phyloP scores from a whole-genome alignment of 2,888 invertebrate genomes.

The Branchellion lobata region DNA sequence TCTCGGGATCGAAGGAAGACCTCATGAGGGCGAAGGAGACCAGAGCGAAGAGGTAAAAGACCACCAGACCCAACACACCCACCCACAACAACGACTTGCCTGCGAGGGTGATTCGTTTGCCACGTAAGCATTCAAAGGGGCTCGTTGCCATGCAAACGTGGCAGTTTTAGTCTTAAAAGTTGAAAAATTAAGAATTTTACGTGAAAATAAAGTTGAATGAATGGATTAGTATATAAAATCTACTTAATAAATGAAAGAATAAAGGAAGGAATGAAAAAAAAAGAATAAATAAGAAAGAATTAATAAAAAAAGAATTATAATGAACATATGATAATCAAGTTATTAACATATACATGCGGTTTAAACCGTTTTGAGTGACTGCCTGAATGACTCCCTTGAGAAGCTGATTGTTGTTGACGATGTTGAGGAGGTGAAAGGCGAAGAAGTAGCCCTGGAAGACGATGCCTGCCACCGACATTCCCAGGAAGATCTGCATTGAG shows the following conservation, averaged over 20 bases:
- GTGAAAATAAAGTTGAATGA: too few relatives aligned
- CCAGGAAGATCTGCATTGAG: slow-evolving; percentile 53
- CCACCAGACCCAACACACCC: slow-evolving; percentile 60
- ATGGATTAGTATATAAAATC: too few relatives aligned
- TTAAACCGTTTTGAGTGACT: slow-evolving; percentile 56
- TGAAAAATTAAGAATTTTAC: too few relatives aligned
- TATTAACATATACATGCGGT: neutral
- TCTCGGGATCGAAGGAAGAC: slow-evolving; percentile 52
- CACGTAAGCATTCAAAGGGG: too few relatives aligned
- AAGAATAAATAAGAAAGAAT: neutral
- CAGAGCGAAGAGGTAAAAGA: slow-evolving; percentile 62
- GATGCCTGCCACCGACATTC: slow-evolving; percentile 54
- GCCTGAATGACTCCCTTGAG: slow-evolving; percentile 56
- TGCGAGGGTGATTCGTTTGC: slow-evolving; percentile 52
- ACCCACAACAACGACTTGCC: slow-evolving; percentile 62
- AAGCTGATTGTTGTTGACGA: slow-evolving; percentile 57
- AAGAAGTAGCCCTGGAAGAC: slow-evolving; percentile 55
- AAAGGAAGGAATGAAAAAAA: too few relatives aligned
- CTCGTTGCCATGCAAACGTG: too few relatives aligned
- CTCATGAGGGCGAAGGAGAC: slow-evolving; percentile 61
- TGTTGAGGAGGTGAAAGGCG: slow-evolving; percentile 56
- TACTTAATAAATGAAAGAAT: too few relatives aligned
- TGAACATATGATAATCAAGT: neutral
- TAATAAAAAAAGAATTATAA: neutral
- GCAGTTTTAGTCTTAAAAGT: too few relatives aligned